Conservation (phyloP, 2,797 vertebrate genomes). For the Takifugu rubripes region DNA sequence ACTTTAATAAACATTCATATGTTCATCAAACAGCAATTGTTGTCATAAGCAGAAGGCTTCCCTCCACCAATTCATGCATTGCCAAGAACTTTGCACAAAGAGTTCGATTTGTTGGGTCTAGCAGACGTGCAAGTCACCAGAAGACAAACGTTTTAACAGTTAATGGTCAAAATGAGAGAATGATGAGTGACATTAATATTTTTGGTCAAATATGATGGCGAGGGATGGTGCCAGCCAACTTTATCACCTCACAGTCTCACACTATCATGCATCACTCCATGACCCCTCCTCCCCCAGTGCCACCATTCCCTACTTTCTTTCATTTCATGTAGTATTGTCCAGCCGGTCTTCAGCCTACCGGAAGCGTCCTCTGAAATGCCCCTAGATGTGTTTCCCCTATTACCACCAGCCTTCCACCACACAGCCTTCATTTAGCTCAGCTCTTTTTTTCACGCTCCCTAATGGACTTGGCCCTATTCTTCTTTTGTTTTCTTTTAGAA, state of each 20-base stretch:
- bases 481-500: constrained; percentile 81
- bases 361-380: constrained; percentile 66
- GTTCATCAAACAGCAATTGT: no score
- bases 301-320: constrained; percentile 55
- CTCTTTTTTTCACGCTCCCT: constrained; percentile 73
- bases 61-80: no score
- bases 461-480: constrained; percentile 81
- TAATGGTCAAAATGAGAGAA: no score
- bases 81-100: no score
- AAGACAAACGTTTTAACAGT: no score
- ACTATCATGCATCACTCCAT: constrained; percentile 17
- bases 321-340: constrained; percentile 65
- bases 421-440: constrained; percentile 71
- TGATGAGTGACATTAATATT: no score
- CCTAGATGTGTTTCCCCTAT: constrained; percentile 65
- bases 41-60: no score
- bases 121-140: no score
- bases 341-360: constrained; percentile 57
- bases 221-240: constrained; percentile 30
- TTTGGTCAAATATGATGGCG: neutral
- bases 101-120: no score
- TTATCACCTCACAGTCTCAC: constrained; percentile 13
- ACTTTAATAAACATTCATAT: no score
- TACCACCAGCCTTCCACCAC: constrained; percentile 54
- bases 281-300: constrained; percentile 25